Percentiles rank a stretch among this genome's conserved stretches.
These are phyloP conservation scores for Upupa epops DNA, from an alignment of 2,113 vertebrate species.

Conservation along the genomic window DNA sequence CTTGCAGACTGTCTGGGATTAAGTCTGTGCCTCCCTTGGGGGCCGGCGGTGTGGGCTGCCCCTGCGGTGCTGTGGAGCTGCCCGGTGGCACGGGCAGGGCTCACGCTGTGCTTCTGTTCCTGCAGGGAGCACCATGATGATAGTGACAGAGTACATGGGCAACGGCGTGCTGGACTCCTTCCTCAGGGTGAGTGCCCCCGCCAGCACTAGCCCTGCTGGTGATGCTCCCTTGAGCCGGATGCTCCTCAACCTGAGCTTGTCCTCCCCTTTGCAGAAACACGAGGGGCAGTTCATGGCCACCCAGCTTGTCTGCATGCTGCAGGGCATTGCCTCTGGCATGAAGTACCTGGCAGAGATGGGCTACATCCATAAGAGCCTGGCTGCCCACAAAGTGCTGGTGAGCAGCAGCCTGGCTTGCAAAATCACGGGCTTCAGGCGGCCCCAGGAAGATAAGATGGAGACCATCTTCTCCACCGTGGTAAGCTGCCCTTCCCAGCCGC, in stretches of 20 bases:
- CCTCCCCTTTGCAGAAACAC: conserved; percentile 76
- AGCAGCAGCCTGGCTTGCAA: conserved; percentile 89
- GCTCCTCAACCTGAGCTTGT: background rate
- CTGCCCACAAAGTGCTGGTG: conserved; percentile 91
- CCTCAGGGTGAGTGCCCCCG: conserved; percentile 87
- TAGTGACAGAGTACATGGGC: conserved; percentile 89
- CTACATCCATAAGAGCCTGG: conserved; percentile 90
- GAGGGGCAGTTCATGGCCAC: conserved; percentile 87
- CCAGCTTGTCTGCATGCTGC: conserved; percentile 89
- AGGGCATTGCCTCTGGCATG: conserved; percentile 92
- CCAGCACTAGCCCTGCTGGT: background rate
- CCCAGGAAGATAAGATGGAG: conserved; percentile 91
- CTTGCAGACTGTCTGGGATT: background rate
- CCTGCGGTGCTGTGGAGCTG: background rate
- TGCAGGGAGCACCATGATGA: conserved; percentile 93
- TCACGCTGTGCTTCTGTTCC: background rate
- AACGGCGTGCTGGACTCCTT: conserved; percentile 90
- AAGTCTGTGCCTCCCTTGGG: no score
- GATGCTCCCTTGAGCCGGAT: fast-evolving
- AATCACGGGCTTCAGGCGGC: conserved; percentile 88
- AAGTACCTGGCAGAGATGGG: conserved; percentile 97
- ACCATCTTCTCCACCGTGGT: conserved; percentile 93
- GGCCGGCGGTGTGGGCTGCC: no score
- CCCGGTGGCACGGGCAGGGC: background rate
- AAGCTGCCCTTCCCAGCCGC: conserved; percentile 30